Conservation (phyloP, 2,888 invertebrate genomes). For the Myopa tessellatipennis region DNA sequence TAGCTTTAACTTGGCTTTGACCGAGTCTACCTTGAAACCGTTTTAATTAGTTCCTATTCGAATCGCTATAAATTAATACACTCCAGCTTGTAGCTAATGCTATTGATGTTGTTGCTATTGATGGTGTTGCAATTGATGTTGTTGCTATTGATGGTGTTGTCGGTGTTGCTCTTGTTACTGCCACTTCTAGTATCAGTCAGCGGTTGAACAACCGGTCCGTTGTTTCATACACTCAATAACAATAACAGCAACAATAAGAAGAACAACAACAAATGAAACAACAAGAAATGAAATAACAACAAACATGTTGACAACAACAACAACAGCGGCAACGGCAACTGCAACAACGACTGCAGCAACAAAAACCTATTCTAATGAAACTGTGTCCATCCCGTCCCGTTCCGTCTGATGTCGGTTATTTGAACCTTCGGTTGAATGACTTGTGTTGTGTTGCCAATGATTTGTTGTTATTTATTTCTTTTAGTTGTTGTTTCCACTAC, state of each 20-base stretch:
- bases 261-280: not conserved
- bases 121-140: not conserved
- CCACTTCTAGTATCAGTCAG: not conserved
- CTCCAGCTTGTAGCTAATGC: not conserved
- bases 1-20: not conserved
- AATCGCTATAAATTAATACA: too few species aligned
- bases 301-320: not conserved
- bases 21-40: constrained; percentile 9
- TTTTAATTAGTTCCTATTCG: constrained; percentile 17
- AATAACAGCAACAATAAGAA: not conserved
- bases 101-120: not conserved
- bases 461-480: too few species aligned
- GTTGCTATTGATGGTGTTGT: not conserved
- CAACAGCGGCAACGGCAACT: not conserved
- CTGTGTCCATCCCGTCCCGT: too few species aligned
- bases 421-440: too few species aligned
- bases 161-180: not conserved
- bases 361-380: too few species aligned
- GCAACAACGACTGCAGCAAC: not conserved
- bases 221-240: not conserved
- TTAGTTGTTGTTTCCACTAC: too few species aligned
- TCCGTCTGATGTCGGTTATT: too few species aligned
- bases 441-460: too few species aligned
- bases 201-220: not conserved
- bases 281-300: not conserved